Percentiles rank a stretch among this genome's conserved stretches.
Evolutionary conservation across 2,113 vertebrate genomes (phyloP).

Genomic region (Pholis gunnellus): DNA sequence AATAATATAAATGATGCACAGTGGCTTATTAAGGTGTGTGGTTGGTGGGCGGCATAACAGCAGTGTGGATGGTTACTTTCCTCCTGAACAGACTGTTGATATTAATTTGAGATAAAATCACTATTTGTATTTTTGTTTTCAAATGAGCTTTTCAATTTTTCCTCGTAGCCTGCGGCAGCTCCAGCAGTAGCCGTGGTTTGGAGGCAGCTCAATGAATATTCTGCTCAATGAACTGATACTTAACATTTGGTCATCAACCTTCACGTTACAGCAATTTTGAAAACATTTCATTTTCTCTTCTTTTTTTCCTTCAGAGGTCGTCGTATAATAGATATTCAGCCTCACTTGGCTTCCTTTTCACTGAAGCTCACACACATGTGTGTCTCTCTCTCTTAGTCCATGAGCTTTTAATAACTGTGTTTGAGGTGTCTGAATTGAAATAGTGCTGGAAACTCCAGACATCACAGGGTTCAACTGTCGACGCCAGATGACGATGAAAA

Average conservation of each 20-base stretch:
- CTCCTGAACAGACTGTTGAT: not conserved
- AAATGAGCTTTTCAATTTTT: not conserved
- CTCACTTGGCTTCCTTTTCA: constrained; percentile 22
- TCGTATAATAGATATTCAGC: constrained; percentile 9
- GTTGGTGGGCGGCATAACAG: no score
- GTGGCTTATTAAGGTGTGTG: no score
- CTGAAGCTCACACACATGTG: not conserved
- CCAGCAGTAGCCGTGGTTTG: not conserved
- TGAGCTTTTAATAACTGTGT: constrained; percentile 34
- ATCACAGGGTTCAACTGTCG: constrained; percentile 35
- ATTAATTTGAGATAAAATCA: not conserved
- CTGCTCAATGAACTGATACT: not conserved
- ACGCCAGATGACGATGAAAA: constrained; percentile 37
- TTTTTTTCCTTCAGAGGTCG: constrained; percentile 4
- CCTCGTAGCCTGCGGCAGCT: not conserved
- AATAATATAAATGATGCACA: no score
- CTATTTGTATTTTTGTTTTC: not conserved
- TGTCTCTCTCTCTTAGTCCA: constrained; percentile 14
- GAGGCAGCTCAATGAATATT: not conserved
- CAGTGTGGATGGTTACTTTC: not conserved
- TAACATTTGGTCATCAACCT: not conserved
- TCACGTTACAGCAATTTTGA: not conserved
- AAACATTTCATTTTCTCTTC: not conserved
- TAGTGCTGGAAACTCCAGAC: constrained; percentile 33
- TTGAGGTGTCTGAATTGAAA: constrained; percentile 36